A percentile compares a stretch with the other conserved stretches of the same genome.
Evolutionary conservation across 2,113 vertebrate species (phyloP).

Genomic region (Madoqua kirkii): DNA sequence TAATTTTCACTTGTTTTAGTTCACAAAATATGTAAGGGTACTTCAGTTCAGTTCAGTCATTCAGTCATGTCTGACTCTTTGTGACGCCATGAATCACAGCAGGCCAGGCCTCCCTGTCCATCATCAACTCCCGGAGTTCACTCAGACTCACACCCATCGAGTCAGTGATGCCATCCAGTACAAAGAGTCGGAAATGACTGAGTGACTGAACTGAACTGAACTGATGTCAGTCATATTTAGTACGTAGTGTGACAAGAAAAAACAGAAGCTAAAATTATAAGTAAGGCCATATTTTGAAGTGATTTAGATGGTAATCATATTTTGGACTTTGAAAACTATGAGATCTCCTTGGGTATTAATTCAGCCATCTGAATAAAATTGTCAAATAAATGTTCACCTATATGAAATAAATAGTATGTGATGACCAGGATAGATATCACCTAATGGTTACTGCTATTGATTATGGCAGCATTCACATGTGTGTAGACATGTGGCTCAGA

Average conservation of each 20-base stretch:
- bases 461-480: rapidly evolving
- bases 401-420: not conserved
- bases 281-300: not conserved
- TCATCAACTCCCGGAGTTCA: no score
- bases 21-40: not conserved
- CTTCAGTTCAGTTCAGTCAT: not conserved
- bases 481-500: not conserved
- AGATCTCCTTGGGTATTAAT: not conserved
- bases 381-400: not conserved
- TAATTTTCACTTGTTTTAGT: not conserved
- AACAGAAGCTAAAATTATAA: not conserved
- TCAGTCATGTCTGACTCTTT: no score
- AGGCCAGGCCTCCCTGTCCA: no score
- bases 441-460: not conserved
- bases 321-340: not conserved
- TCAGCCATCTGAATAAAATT: not conserved
- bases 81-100: no score
- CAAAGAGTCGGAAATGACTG: rapidly evolving
- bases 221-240: not conserved
- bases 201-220: not conserved
- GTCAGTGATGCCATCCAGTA: no score
- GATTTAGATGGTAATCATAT: not conserved
- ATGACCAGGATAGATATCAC: not conserved
- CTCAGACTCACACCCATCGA: no score
- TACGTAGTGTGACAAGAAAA: not conserved